Percentiles rank a stretch among this genome's conserved stretches.
phyloP scores from a whole-genome alignment of 1,140 invertebrate species.

The Ceratina japonica region DNA sequence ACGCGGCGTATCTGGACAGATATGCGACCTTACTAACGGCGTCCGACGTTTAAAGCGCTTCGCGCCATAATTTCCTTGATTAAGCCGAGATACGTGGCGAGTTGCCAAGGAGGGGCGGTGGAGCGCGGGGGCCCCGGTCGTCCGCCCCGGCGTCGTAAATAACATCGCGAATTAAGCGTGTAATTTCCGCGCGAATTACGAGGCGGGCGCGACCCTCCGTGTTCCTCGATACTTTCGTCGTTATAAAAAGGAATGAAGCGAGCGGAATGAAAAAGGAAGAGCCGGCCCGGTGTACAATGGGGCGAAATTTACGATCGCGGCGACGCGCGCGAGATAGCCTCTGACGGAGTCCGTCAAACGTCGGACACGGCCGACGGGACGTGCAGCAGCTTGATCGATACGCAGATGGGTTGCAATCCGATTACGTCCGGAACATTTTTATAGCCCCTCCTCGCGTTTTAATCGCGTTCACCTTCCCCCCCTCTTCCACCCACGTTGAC shows the following conservation, averaged over 20 bases:
- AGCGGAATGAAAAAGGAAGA: neutral
- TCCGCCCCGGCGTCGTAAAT: conserved; percentile 64
- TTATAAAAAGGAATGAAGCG: neutral
- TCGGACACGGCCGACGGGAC: conserved; percentile 24
- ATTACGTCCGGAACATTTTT: conserved; percentile 36
- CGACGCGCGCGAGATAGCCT: neutral
- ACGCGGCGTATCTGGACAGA: conserved; percentile 41
- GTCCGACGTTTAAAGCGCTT: conserved; percentile 65
- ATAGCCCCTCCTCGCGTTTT: conserved; percentile 13
- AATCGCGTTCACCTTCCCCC: conserved; percentile 9
- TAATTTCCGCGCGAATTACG: conserved; percentile 66
- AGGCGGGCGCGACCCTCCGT: conserved; percentile 1
- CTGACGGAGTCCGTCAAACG: conserved; percentile 33
- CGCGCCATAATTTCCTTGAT: conserved; percentile 69
- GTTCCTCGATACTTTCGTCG: conserved; percentile 51
- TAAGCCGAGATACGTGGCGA: conserved; percentile 67
- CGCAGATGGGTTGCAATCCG: conserved; percentile 10
- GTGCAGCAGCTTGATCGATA: conserved; percentile 28
- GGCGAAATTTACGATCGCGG: conserved; percentile 22
- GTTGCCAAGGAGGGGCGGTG: conserved; percentile 62
- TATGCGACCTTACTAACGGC: conserved; percentile 61
- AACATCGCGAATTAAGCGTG: conserved; percentile 68
- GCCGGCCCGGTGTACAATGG: too few relatives aligned
- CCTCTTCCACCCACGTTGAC: too few relatives aligned
- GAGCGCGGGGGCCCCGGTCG: conserved; percentile 41